These are phyloP conservation scores for Sylvicola fuscatus DNA, from an alignment of 2,888 invertebrate species.

Conservation along the genomic window DNA sequence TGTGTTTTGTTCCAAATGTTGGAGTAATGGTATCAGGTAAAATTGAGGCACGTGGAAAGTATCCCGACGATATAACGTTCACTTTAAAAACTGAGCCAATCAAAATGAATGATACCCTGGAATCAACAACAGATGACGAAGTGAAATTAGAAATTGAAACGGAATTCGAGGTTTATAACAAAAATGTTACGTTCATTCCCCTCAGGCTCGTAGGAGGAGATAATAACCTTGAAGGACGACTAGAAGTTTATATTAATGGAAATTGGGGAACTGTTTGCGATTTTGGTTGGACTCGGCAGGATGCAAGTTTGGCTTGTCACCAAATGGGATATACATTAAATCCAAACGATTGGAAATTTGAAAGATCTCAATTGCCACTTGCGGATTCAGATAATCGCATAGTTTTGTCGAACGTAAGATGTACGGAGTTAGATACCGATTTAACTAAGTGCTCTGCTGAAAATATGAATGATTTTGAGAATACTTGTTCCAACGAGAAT, in stretches of 20 bases:
- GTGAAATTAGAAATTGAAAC: conserved; percentile 31
- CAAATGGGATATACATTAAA: conserved; percentile 85
- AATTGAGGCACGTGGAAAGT: conserved; percentile 59
- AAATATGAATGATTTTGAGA: conserved; percentile 55
- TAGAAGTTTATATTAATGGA: conserved; percentile 64
- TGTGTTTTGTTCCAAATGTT: conserved; percentile 79
- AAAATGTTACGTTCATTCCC: conserved; percentile 37
- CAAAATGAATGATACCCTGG: conserved; percentile 40
- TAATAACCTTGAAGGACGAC: conserved; percentile 64
- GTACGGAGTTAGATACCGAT: conserved; percentile 78
- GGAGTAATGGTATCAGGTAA: conserved; percentile 94
- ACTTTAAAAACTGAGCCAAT: conserved; percentile 57
- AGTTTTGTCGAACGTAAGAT: conserved; percentile 69
- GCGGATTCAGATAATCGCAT: conserved; percentile 59
- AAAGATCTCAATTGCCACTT: conserved; percentile 58
- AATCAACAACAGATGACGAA: conserved; percentile 30
- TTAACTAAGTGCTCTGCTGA: conserved; percentile 75
- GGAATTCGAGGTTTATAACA: conserved; percentile 25
- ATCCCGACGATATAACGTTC: conserved; percentile 59
- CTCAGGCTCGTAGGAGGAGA: conserved; percentile 67
- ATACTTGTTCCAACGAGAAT: conserved; percentile 68
- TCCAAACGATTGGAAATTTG: conserved; percentile 76
- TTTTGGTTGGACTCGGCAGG: conserved; percentile 82
- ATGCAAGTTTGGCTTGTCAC: conserved; percentile 87
- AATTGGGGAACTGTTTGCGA: conserved; percentile 97